These are phyloP conservation scores for Pelobates cultripes DNA, from an alignment of 2,797 vertebrate species.

Conservation along the genomic window DNA sequence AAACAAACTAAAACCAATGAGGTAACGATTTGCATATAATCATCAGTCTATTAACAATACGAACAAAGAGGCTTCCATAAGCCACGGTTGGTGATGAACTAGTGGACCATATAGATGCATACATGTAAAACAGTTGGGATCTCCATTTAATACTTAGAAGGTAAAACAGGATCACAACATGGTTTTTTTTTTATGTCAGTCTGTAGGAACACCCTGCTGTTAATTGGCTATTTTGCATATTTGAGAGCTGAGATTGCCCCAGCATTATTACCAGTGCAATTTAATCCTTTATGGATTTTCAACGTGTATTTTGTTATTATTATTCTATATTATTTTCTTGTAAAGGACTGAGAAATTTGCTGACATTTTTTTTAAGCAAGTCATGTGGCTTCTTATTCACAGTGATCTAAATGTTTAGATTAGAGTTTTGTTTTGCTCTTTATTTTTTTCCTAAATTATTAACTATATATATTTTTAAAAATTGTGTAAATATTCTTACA, in stretches of 20 bases:
- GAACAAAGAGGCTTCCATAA: neutral
- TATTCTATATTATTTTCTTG: neutral
- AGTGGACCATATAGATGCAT: neutral
- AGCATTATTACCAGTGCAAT: neutral
- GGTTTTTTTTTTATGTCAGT: neutral
- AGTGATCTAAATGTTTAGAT: no score
- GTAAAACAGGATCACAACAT: neutral
- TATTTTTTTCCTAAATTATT: no score
- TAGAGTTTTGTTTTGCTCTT: no score
- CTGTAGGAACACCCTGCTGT: neutral
- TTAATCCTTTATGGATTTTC: neutral
- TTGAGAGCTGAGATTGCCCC: neutral
- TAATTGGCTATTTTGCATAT: slow-evolving; percentile 1
- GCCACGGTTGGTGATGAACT: neutral
- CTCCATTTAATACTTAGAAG: neutral
- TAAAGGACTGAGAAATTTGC: neutral
- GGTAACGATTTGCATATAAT: neutral
- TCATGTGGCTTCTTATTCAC: neutral
- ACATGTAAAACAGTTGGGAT: neutral
- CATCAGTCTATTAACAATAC: neutral
- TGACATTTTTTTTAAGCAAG: neutral
- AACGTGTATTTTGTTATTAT: neutral
- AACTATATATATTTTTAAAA: no score
- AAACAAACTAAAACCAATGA: neutral
- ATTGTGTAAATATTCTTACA: no score